These are phyloP conservation scores for Adelphocoris suturalis DNA, from an alignment of 2,888 invertebrate genomes.

Conservation along the genomic window DNA sequence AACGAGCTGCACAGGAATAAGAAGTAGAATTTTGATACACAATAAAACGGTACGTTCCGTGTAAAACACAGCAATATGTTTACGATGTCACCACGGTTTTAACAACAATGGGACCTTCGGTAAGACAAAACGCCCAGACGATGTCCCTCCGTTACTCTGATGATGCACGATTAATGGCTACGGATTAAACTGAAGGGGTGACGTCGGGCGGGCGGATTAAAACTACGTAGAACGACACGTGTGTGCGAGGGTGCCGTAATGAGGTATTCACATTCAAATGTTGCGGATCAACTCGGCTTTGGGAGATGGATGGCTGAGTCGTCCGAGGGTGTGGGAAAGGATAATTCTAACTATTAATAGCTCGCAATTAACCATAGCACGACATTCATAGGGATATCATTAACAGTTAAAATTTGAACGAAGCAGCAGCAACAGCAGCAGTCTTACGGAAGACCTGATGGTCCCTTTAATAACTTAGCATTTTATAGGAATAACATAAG, in stretches of 20 bases:
- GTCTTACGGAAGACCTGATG: too few relatives aligned
- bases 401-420: too few relatives aligned
- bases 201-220: background rate
- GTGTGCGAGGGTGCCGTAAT: constrained; percentile 26
- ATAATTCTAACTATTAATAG: background rate
- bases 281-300: constrained; percentile 23
- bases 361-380: too few relatives aligned
- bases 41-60: too few relatives aligned
- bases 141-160: background rate
- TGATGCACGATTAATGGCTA: background rate
- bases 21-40: too few relatives aligned
- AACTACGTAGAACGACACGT: background rate
- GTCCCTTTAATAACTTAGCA: too few relatives aligned
- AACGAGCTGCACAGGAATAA: too few relatives aligned
- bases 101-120: background rate
- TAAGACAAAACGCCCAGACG: background rate
- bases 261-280: constrained; percentile 36
- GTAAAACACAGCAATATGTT: too few relatives aligned
- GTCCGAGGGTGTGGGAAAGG: background rate
- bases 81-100: too few relatives aligned
- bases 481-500: too few relatives aligned
- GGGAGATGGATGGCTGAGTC: background rate
- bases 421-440: too few relatives aligned
- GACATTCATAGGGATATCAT: too few relatives aligned
- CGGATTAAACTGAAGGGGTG: background rate